Base-by-base conservation (phyloP, 2,888 invertebrate genomes). In the Polyommatus iphigenia region DNA sequence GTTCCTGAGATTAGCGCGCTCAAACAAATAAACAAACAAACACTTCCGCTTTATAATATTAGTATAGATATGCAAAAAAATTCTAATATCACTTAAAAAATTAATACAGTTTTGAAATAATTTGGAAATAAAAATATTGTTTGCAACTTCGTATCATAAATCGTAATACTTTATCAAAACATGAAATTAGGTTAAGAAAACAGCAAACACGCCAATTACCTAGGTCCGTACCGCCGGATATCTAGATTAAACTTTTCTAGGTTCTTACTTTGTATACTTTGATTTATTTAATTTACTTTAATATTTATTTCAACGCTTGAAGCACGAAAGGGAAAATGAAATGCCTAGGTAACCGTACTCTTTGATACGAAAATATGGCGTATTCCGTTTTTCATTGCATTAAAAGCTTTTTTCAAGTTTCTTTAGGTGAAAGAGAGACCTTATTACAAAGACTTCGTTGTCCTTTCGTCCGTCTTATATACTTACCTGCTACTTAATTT, bases 131-230 rank as follows among this genome's bases (percentile, higher is more conserved):
- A 54, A 5, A 54, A n/a, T 54, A 18, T 18, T 57, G 7, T 18
- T 15, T 57, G 4, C 3, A 20, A 59, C 3, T 59, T 59, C 59
- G 20, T 20, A 59, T 20, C 20, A 20, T 10, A 20, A 20, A 59
- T 59, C 20, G 8, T 59, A 59, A 59, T 59, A 59, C 20, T 59
- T 59, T 59, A 59, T 59, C 59, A 20, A 59, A 59, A 59, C 59
- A 59, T n/a, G 20, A 20, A 59, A 20, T 8, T 59, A 59, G 59
- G 20, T 59, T 59, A 59, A 20, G 59, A 59, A 59, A 20, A 59
- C 59, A 59, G 20, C 20, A 59, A 59, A 59, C 59, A 59, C 59
- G 59, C 20, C 59, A 59, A 59, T 59, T 20, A 59, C 59, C 20
- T 54, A 50, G 50, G 20, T 59, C 8, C 59, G 20, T 59, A 20